Evolutionary conservation across 1,140 invertebrate genomes (phyloP).

Genomic region (Drosophila pruinosa): DNA sequence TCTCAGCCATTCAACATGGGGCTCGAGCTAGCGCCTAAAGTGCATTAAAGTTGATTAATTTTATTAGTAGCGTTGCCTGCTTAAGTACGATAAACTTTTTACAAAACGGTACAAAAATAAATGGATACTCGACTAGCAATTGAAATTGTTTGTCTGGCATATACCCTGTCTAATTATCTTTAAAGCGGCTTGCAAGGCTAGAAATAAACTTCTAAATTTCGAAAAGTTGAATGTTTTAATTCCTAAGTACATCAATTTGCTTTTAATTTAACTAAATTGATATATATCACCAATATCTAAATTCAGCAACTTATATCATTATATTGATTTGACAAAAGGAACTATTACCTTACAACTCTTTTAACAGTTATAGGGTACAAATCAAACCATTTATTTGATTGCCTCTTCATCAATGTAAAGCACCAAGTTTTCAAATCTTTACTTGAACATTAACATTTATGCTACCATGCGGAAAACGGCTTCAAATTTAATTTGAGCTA

Average conservation of each 20-base stretch:
- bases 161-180: no score
- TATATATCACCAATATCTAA: no score
- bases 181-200: no score
- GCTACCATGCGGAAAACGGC: not conserved
- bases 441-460: not conserved
- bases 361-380: no score
- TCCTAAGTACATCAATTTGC: no score
- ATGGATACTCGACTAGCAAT: no score
- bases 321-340: no score
- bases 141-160: not conserved
- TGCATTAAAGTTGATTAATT: constrained; percentile 80
- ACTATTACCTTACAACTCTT: no score
- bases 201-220: no score
- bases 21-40: constrained; percentile 27
- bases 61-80: constrained; percentile 52
- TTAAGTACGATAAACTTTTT: not conserved
- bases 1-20: constrained; percentile 71
- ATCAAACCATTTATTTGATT: not conserved
- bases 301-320: no score
- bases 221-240: no score
- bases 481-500: not conserved
- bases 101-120: not conserved
- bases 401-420: not conserved
- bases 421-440: not conserved
- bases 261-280: no score